A percentile compares a stretch with the other conserved stretches of the same genome.
Conservation (phyloP, 2,888 invertebrate genomes). For the Stenodema calcarata region DNA sequence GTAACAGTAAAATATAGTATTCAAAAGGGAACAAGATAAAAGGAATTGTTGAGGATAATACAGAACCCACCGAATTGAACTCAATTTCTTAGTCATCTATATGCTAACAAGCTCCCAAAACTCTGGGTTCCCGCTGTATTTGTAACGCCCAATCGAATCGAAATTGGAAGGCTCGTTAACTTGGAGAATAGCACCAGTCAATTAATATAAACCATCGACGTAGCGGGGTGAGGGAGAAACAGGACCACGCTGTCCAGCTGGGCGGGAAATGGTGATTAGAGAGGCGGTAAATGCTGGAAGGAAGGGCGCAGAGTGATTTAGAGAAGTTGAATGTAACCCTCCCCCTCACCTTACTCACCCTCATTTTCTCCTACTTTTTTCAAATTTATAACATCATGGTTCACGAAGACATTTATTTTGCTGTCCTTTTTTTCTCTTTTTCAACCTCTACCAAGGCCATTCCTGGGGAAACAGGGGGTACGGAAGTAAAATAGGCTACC, state of each 20-base stretch:
- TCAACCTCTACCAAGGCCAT: neutral
- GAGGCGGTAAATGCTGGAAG: neutral
- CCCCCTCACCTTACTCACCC: neutral
- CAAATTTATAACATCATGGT: neutral
- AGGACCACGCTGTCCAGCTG: neutral
- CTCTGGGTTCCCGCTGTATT: neutral
- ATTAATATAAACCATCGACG: neutral
- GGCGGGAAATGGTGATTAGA: constrained; percentile 7
- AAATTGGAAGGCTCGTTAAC: constrained; percentile 16
- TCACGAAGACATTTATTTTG: neutral
- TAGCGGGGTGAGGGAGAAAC: no score
- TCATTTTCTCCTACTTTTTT: neutral
- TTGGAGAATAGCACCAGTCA: neutral
- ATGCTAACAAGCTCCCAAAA: neutral
- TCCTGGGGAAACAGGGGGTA: neutral
- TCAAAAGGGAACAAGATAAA: neutral
- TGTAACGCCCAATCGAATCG: neutral
- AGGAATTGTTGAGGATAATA: neutral
- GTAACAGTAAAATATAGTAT: neutral
- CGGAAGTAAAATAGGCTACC: neutral
- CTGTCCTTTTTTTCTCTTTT: neutral
- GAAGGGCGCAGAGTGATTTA: neutral
- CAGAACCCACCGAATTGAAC: neutral
- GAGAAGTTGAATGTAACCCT: neutral
- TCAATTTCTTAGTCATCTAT: constrained; percentile 7